phyloP scores from a whole-genome alignment of 1,140 invertebrate genomes.

The Homalodisca vitripennis region DNA sequence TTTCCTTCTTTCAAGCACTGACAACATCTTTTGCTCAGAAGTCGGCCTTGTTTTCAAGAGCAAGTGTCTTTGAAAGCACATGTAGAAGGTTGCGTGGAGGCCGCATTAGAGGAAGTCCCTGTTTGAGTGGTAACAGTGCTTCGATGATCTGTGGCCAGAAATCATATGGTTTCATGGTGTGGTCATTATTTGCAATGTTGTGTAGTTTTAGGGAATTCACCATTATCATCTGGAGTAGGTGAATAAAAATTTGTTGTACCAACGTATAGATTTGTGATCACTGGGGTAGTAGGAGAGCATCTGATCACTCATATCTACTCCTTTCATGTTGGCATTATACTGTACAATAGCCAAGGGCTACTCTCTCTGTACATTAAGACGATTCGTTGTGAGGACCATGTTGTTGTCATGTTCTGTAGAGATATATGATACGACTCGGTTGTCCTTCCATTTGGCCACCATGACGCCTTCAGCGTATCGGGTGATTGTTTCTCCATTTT shows the following conservation, averaged over 20 bases:
- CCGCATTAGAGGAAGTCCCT: neutral
- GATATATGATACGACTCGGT: neutral
- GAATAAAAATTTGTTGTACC: constrained; percentile 3
- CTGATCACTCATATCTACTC: neutral
- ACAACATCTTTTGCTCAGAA: neutral
- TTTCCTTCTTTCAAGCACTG: neutral
- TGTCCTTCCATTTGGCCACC: neutral
- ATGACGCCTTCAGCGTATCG: too few relatives aligned
- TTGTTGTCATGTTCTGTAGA: neutral
- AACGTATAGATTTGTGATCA: neutral
- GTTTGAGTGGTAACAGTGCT: neutral
- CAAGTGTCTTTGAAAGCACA: neutral
- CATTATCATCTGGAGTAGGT: constrained; percentile 1
- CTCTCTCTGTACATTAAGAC: neutral
- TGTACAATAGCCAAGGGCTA: neutral
- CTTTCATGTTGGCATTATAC: neutral
- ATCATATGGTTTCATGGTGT: neutral
- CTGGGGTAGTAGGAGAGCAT: neutral
- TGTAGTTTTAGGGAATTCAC: neutral
- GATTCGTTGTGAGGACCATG: neutral
- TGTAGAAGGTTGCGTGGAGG: neutral
- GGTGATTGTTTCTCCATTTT: too few relatives aligned
- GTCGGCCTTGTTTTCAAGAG: neutral
- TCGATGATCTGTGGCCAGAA: neutral
- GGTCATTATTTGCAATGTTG: neutral